phyloP scores from a whole-genome alignment of 2,888 invertebrate genomes.

The Eilema sororculum region DNA sequence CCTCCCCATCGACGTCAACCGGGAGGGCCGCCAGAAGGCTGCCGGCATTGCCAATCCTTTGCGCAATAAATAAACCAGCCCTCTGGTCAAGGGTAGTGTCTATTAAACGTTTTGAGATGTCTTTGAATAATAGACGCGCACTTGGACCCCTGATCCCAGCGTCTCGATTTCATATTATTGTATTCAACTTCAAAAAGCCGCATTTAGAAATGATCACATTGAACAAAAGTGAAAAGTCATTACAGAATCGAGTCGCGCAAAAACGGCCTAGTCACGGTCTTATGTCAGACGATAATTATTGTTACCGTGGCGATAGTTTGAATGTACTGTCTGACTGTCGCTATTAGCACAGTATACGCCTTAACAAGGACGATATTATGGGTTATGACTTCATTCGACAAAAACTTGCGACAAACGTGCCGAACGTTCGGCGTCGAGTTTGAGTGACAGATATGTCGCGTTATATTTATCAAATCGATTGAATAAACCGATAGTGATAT shows the following conservation, averaged over 20 bases:
- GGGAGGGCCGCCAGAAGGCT: too few species aligned
- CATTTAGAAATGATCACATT: slow-evolving; percentile 15
- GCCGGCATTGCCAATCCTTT: too few species aligned
- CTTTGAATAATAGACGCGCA: too few species aligned
- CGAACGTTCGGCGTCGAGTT: slow-evolving; percentile 53
- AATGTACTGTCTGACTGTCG: slow-evolving; percentile 22
- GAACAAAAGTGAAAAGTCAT: slow-evolving; percentile 20
- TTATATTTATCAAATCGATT: slow-evolving; percentile 58
- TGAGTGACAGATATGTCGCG: slow-evolving; percentile 60
- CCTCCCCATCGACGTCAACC: too few species aligned
- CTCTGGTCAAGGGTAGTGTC: too few species aligned
- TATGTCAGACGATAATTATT: slow-evolving; percentile 24
- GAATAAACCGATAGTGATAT: slow-evolving; percentile 50
- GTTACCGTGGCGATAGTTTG: slow-evolving; percentile 20
- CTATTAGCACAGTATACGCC: slow-evolving; percentile 40
- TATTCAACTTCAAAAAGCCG: not conserved
- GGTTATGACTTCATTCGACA: slow-evolving; percentile 69
- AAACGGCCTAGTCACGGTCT: slow-evolving; percentile 19
- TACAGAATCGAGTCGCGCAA: not conserved
- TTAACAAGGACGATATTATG: slow-evolving; percentile 62
- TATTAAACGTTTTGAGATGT: too few species aligned
- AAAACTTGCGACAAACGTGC: slow-evolving; percentile 64
- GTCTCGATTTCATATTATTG: not conserved
- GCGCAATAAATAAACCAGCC: too few species aligned
- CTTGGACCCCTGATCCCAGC: too few species aligned